These are phyloP conservation scores for Ryuthela nishihirai DNA, from an alignment of 2,888 invertebrate species.

Conservation along the genomic window DNA sequence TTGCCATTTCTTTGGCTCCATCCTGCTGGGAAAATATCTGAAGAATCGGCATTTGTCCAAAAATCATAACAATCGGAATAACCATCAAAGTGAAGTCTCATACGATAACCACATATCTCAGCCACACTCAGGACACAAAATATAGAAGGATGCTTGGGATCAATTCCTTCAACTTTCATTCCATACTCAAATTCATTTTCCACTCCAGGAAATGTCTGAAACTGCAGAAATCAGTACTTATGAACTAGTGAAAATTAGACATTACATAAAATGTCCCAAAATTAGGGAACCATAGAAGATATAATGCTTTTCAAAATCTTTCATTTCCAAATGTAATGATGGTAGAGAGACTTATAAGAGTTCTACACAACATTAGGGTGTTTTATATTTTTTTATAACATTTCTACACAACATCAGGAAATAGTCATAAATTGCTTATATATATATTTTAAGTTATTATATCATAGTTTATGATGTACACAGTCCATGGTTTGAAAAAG, in stretches of 20 bases:
- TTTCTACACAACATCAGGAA: no score
- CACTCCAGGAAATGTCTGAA: slow-evolving; percentile 12
- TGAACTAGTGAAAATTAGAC: slow-evolving; percentile 2
- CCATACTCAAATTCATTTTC: slow-evolving; percentile 56
- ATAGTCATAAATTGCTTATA: no score
- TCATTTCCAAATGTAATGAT: no score
- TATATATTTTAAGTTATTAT: no score
- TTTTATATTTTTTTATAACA: no score
- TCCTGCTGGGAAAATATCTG: slow-evolving; percentile 86
- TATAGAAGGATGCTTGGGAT: slow-evolving; percentile 81
- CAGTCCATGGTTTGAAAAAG: no score
- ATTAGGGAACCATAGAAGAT: no score
- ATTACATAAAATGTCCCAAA: no score
- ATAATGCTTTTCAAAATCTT: no score
- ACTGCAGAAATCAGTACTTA: slow-evolving; percentile 1
- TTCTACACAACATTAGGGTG: no score
- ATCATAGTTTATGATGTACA: no score
- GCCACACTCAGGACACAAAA: slow-evolving; percentile 80
- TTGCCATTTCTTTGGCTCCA: slow-evolving; percentile 85
- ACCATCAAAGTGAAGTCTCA: slow-evolving; percentile 86
- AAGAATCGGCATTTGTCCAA: slow-evolving; percentile 86
- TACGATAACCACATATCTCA: slow-evolving; percentile 65
- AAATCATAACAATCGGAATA: slow-evolving; percentile 83
- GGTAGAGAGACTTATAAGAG: no score
- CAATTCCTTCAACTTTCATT: slow-evolving; percentile 89